Percentiles rank a stretch among this genome's conserved stretches.
These are phyloP conservation scores for Lota lota DNA, from an alignment of 2,113 vertebrate genomes.

Conservation along the genomic window DNA sequence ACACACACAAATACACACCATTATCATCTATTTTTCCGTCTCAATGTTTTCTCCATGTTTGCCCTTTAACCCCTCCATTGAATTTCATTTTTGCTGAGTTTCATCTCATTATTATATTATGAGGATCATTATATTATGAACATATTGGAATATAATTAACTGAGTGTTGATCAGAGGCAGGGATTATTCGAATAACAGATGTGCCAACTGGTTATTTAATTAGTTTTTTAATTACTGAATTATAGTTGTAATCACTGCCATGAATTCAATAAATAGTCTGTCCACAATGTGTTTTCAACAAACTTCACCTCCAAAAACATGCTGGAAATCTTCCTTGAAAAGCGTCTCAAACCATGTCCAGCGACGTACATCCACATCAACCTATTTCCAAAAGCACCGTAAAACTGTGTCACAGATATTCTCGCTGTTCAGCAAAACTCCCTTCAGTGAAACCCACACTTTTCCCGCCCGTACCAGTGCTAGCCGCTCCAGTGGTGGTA, in stretches of 20 bases:
- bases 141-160: no score
- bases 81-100: conserved; percentile 61
- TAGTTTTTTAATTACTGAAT: no score
- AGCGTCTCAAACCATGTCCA: background rate
- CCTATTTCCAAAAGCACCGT: conserved; percentile 6
- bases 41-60: conserved; percentile 38
- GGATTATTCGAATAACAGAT: no score
- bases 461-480: no score
- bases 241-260: no score
- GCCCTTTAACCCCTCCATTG: conserved; percentile 28
- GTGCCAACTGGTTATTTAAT: no score
- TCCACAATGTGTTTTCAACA: background rate
- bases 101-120: conserved; percentile 23
- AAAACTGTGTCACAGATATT: background rate
- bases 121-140: no score
- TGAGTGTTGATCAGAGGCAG: no score
- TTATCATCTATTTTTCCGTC: no score
- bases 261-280: background rate
- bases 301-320: background rate
- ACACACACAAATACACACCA: no score
- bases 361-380: conserved; percentile 3
- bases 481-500: no score
- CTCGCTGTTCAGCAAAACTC: conserved; percentile 47
- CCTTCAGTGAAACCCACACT: conserved; percentile 13
- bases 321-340: background rate